Conservation (phyloP, 2,888 invertebrate species). For the Agrochola litura region DNA sequence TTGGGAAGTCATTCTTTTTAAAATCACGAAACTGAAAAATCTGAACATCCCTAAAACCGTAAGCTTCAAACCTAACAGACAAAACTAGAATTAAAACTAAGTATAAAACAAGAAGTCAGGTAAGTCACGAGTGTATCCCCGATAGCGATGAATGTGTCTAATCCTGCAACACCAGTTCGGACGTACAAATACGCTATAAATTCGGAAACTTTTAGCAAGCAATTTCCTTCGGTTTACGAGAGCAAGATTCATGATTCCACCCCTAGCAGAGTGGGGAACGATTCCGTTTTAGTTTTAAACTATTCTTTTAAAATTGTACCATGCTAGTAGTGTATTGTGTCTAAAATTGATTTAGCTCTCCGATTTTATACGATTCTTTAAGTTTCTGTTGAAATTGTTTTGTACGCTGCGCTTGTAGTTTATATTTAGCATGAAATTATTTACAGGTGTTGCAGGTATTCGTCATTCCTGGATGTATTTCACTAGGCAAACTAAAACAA, state of each 20-base stretch:
- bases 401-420: not conserved
- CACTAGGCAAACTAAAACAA: not conserved
- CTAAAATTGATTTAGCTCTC: conserved; percentile 59
- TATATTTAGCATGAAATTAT: conserved; percentile 5
- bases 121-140: conserved; percentile 44
- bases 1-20: not conserved
- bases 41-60: not conserved
- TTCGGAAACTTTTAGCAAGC: conserved; percentile 87
- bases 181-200: conserved; percentile 86
- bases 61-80: not conserved
- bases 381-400: conserved; percentile 32
- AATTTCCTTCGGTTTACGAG: conserved; percentile 86
- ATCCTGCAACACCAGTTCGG: conserved; percentile 70
- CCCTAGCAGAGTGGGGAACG: conserved; percentile 61
- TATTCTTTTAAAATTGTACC: conserved; percentile 69
- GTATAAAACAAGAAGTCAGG: conserved; percentile 51
- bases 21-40: not conserved
- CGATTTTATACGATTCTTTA: conserved; percentile 36
- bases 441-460: not conserved
- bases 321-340: conserved; percentile 51
- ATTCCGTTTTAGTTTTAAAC: conserved; percentile 69
- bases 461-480: not conserved
- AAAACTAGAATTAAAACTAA: conserved; percentile 41
- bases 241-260: conserved; percentile 83
- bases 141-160: conserved; percentile 67